These are phyloP conservation scores for Syngnathus rostellatus DNA, from an alignment of 2,797 vertebrate genomes.

Conservation along the genomic window DNA sequence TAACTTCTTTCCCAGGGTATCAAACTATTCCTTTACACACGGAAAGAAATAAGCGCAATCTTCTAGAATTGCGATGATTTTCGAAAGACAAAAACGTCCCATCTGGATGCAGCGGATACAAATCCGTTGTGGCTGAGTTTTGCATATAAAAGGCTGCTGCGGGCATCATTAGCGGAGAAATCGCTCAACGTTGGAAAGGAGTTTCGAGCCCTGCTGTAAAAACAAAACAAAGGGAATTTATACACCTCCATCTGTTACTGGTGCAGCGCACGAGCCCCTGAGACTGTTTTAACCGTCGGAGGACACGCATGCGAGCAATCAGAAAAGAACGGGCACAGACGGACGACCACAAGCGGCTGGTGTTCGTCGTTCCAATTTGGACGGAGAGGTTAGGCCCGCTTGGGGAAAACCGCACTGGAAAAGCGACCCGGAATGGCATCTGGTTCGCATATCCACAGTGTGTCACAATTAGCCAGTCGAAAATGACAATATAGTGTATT, in stretches of 20 bases:
- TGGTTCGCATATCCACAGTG: constrained; percentile 66
- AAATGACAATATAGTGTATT: constrained; percentile 53
- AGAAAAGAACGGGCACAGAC: constrained; percentile 61
- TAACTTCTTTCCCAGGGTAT: constrained; percentile 3
- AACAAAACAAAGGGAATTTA: constrained; percentile 27
- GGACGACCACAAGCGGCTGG: constrained; percentile 68
- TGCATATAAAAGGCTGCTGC: constrained; percentile 20
- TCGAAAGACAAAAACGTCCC: constrained; percentile 6
- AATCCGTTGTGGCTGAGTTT: constrained; percentile 11
- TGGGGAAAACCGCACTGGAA: constrained; percentile 68
- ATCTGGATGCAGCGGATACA: constrained; percentile 22
- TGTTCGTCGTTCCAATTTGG: constrained; percentile 62
- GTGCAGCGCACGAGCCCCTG: constrained; percentile 53
- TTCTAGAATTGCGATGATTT: constrained; percentile 1
- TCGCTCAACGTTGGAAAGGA: constrained; percentile 16
- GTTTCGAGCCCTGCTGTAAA: constrained; percentile 15
- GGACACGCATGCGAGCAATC: constrained; percentile 71
- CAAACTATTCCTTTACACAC: constrained; percentile 1
- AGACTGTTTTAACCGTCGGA: constrained; percentile 37
- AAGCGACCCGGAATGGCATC: constrained; percentile 71
- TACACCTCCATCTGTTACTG: constrained; percentile 55
- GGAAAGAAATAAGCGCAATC: neutral
- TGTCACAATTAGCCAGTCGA: constrained; percentile 67
- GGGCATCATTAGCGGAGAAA: constrained; percentile 17
- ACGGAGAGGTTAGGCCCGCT: constrained; percentile 63